Evolutionary conservation across 2,113 vertebrate genomes (phyloP).

Genomic region (Tretioscincus oriximinensis): DNA sequence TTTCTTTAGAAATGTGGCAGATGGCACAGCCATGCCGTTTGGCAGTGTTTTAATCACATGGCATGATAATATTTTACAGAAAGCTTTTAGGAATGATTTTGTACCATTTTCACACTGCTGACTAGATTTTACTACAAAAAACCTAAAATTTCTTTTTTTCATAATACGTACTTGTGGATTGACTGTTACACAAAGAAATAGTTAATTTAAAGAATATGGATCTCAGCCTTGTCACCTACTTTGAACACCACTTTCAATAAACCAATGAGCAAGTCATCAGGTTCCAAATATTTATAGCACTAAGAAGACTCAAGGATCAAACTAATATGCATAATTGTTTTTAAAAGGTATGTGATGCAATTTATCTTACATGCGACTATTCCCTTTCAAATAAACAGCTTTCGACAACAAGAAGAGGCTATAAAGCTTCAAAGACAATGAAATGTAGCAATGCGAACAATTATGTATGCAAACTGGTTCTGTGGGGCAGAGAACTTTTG

Average conservation of each 20-base stretch:
- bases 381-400: neutral
- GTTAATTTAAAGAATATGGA: conserved; percentile 21
- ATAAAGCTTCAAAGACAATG: conserved; percentile 5
- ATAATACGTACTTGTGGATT: conserved; percentile 19
- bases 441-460: conserved; percentile 6
- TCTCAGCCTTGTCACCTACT: conserved; percentile 16
- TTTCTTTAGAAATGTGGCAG: conserved; percentile 33
- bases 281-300: neutral
- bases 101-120: conserved; percentile 52
- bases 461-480: conserved; percentile 11
- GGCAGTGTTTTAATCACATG: conserved; percentile 61
- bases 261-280: neutral
- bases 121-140: conserved; percentile 66
- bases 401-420: neutral
- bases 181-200: neutral
- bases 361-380: neutral
- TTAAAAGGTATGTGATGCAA: no score
- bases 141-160: conserved; percentile 41
- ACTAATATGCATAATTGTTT: neutral
- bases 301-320: conserved; percentile 9
- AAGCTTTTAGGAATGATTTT: conserved; percentile 56
- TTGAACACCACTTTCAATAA: neutral
- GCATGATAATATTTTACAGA: conserved; percentile 51
- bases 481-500: conserved; percentile 36
- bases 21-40: conserved; percentile 44